Evolutionary conservation across 1,140 invertebrate genomes (phyloP).

Genomic region (Rhynchophorus ferrugineus): DNA sequence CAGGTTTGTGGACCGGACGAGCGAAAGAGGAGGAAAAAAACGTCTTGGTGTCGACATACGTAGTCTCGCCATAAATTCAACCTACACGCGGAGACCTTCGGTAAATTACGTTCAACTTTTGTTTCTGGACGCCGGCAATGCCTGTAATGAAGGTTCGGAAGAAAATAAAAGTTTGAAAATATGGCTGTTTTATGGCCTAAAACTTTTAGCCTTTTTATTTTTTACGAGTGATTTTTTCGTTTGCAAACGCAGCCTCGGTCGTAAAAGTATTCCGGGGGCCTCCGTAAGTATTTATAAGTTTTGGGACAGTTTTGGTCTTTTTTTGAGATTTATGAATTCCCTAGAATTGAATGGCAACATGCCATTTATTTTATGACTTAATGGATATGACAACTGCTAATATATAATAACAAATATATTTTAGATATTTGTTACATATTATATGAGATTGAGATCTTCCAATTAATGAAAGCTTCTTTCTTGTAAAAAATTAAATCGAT

Average conservation of each 20-base stretch:
- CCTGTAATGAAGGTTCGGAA: slow-evolving; percentile 19
- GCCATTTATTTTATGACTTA: too few relatives aligned
- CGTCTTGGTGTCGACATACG: slow-evolving; percentile 10
- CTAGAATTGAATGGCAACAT: too few relatives aligned
- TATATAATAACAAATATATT: too few relatives aligned
- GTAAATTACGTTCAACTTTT: slow-evolving; percentile 22
- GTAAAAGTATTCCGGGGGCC: background rate
- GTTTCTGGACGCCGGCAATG: slow-evolving; percentile 14
- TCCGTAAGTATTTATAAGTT: background rate
- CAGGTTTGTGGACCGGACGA: background rate
- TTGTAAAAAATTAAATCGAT: too few relatives aligned
- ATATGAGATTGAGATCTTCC: too few relatives aligned
- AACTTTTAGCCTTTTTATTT: slow-evolving; percentile 4
- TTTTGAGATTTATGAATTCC: background rate
- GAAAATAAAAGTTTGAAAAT: slow-evolving; percentile 21
- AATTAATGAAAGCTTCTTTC: too few relatives aligned
- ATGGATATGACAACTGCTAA: too few relatives aligned
- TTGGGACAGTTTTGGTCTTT: background rate
- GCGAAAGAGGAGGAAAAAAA: slow-evolving; percentile 4
- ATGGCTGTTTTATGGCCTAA: slow-evolving; percentile 17
- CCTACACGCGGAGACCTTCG: slow-evolving; percentile 5
- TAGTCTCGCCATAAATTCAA: slow-evolving; percentile 14
- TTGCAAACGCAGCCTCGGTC: background rate
- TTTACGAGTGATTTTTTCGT: background rate
- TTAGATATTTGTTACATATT: too few relatives aligned